A percentile compares a stretch with the other conserved stretches of the same genome.
Conservation (phyloP, 2,797 vertebrate genomes). For the Schizothorax lantsangensis region DNA sequence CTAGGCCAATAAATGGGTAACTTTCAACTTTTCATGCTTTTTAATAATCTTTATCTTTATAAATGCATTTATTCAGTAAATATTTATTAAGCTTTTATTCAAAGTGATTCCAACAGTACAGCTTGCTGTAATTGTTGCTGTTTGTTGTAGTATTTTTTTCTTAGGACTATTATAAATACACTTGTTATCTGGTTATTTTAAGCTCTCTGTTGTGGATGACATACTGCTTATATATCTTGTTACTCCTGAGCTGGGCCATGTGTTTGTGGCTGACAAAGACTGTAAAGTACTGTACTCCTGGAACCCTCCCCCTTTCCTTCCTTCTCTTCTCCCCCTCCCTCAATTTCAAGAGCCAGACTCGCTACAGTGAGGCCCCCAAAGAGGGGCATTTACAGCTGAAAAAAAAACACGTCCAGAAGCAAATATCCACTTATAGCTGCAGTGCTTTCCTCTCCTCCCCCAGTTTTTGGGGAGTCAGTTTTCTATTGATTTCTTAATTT, state of each 20-base stretch:
- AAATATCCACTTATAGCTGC: conserved; percentile 78
- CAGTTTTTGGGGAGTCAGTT: conserved; percentile 65
- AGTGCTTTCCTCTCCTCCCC: conserved; percentile 67
- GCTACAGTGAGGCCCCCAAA: conserved; percentile 77
- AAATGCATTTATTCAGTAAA: not conserved
- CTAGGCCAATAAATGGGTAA: not conserved
- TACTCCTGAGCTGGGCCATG: conserved; percentile 70
- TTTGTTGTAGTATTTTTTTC: conserved; percentile 17
- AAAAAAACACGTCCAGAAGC: conserved; percentile 74
- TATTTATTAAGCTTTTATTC: not conserved
- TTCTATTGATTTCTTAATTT: conserved; percentile 64
- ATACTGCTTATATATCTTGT: conserved; percentile 60
- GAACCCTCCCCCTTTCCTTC: conserved; percentile 65
- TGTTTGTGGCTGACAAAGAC: conserved; percentile 78
- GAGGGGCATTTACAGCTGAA: conserved; percentile 80
- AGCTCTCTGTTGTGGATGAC: conserved; percentile 60
- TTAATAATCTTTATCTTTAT: not conserved
- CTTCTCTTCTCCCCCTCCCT: conserved; percentile 59
- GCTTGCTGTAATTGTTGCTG: not conserved
- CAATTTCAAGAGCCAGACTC: conserved; percentile 72
- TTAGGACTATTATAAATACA: not conserved
- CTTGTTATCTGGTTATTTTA: conserved; percentile 44
- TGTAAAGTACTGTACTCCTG: conserved; percentile 75
- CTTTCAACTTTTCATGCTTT: not conserved
- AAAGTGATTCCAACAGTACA: not conserved